Evolutionary conservation across 1,140 invertebrate species (phyloP).

Genomic region (Drosophila tristis): DNA sequence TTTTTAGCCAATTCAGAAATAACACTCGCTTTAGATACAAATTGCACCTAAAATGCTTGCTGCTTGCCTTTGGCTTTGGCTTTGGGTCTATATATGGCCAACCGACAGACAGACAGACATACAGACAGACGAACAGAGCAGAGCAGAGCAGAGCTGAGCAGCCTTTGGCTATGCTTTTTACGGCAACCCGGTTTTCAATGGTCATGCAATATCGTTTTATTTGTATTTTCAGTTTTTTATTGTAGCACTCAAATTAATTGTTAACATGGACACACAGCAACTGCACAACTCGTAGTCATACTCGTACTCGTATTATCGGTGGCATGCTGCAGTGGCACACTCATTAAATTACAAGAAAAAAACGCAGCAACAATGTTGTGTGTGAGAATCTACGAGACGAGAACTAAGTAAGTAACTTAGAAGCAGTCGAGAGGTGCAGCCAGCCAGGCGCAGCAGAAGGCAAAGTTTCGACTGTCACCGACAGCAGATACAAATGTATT

Average conservation of each 20-base stretch:
- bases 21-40: conserved; percentile 42
- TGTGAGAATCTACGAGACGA: background rate
- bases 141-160: conserved; percentile 15
- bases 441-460: conserved; percentile 48
- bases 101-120: background rate
- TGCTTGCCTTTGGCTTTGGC: conserved; percentile 21
- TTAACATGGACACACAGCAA: conserved; percentile 29
- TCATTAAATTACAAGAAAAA: conserved; percentile 44
- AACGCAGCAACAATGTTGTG: background rate
- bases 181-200: conserved; percentile 73
- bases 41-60: conserved; percentile 50
- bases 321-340: conserved; percentile 9
- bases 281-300: background rate
- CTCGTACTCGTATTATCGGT: no score
- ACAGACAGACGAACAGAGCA: no score
- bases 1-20: conserved; percentile 55
- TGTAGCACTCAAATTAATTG: conserved; percentile 53
- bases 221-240: conserved; percentile 14
- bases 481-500: conserved; percentile 68
- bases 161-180: conserved; percentile 44
- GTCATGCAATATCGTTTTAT: conserved; percentile 50
- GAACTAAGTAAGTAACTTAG: conserved; percentile 18
- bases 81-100: conserved; percentile 29
- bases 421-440: conserved; percentile 5
- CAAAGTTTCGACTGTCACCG: conserved; percentile 65